A percentile compares a stretch with the other conserved stretches of the same genome.
These are phyloP conservation scores for Hydroisotoma schaefferi DNA, from an alignment of 2,888 invertebrate genomes.

Conservation along the genomic window DNA sequence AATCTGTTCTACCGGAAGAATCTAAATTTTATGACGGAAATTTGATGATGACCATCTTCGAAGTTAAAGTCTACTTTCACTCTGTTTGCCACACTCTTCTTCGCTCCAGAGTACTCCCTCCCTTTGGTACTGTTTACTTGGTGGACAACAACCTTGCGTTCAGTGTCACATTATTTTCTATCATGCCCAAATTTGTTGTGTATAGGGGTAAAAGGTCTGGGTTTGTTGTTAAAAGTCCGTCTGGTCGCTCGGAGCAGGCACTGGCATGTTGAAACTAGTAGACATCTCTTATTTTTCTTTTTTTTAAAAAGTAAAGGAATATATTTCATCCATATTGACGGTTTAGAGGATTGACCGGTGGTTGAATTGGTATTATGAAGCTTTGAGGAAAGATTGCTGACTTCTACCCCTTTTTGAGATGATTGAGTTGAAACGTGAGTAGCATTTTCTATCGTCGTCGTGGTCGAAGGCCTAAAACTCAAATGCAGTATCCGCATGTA, in stretches of 20 bases:
- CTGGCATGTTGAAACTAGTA: no score
- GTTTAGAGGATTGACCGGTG: constrained; percentile 6
- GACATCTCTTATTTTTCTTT: no score
- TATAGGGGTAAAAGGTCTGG: no score
- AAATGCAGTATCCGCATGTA: not conserved
- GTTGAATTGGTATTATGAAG: not conserved
- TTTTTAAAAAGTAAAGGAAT: no score
- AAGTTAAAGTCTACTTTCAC: no score
- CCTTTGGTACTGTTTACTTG: no score
- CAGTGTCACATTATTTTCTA: not conserved
- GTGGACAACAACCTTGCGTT: no score
- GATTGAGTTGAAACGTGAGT: constrained; percentile 48
- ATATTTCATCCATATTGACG: constrained; percentile 1
- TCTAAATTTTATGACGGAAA: constrained; percentile 16
- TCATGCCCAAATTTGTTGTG: not conserved
- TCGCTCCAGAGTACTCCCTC: no score
- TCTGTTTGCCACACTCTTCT: no score
- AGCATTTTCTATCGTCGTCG: constrained; percentile 34
- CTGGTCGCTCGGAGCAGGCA: no score
- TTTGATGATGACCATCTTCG: constrained; percentile 14
- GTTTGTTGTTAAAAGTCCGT: no score
- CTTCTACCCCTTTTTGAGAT: constrained; percentile 43
- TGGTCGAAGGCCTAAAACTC: not conserved
- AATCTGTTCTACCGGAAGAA: not conserved
- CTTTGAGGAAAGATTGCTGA: constrained; percentile 25